Evolutionary conservation across 2,888 invertebrate genomes (phyloP).

Genomic region (Drosophila eohydei): DNA sequence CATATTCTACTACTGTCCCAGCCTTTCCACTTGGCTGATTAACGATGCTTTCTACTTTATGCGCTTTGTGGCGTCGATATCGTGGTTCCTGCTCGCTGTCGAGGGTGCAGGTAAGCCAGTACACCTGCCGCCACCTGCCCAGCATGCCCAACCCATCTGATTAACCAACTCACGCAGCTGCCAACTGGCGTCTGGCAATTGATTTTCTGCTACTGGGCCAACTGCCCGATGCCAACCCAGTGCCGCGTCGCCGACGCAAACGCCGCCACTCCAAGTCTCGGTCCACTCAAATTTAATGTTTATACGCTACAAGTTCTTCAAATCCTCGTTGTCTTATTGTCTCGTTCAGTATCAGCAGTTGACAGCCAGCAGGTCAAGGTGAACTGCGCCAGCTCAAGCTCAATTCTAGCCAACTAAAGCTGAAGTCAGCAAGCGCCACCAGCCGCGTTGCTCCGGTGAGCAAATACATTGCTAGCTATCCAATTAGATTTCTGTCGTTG

Average conservation of each 20-base stretch:
- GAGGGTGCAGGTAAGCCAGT: conserved; percentile 35
- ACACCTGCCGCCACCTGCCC: background rate
- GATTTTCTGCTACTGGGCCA: conserved; percentile 50
- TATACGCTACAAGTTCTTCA: background rate
- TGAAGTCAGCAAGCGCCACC: too few species aligned
- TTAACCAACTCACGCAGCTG: conserved; percentile 26
- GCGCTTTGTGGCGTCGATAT: conserved; percentile 39
- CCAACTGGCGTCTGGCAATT: conserved; percentile 49
- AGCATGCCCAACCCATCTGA: background rate
- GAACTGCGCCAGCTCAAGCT: background rate
- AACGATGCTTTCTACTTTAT: conserved; percentile 36
- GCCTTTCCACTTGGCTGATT: conserved; percentile 36
- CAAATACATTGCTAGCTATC: background rate
- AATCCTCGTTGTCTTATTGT: background rate
- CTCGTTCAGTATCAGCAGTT: background rate
- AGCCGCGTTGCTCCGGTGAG: background rate
- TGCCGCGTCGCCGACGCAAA: conserved; percentile 10
- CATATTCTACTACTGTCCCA: conserved; percentile 33
- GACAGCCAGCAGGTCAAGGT: background rate
- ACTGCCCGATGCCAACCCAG: conserved; percentile 23
- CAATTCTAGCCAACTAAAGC: background rate
- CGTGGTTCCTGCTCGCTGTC: conserved; percentile 37
- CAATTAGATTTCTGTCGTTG: background rate
- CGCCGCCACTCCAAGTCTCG: background rate
- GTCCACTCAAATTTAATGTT: conserved; percentile 5